Evolutionary conservation across 2,113 vertebrate genomes (phyloP).

Genomic region (Semnornis frantzii): DNA sequence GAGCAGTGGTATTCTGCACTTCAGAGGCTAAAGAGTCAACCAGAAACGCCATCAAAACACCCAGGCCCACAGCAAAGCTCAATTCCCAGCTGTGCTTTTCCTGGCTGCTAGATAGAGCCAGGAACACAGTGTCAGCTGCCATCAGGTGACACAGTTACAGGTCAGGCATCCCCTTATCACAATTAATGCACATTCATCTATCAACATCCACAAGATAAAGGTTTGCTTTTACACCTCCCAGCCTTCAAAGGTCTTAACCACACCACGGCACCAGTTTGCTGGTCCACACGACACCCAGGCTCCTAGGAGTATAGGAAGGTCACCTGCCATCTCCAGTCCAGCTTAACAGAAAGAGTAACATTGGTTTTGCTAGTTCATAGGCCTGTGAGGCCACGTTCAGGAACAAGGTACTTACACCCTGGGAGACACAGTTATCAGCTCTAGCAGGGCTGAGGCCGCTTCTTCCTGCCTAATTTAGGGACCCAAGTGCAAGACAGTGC

Average conservation of each 20-base stretch:
- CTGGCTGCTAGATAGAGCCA: neutral
- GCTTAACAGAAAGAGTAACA: neutral
- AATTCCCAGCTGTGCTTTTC: neutral
- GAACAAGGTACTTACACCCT: neutral
- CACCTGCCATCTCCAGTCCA: neutral
- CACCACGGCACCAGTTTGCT: neutral
- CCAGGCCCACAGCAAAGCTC: neutral
- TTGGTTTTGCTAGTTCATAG: neutral
- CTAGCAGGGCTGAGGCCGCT: neutral
- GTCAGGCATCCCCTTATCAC: neutral
- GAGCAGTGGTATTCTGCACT: neutral
- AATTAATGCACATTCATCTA: neutral
- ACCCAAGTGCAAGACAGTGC: neutral
- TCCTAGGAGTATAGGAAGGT: neutral
- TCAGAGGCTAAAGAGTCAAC: neutral
- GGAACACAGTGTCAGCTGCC: accelerated
- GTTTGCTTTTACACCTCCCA: neutral
- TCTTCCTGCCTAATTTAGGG: neutral
- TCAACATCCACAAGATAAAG: neutral
- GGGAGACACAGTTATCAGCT: neutral
- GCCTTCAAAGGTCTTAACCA: neutral
- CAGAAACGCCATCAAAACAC: neutral
- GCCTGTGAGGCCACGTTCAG: accelerated
- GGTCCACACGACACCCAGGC: accelerated
- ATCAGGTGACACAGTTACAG: neutral